A percentile compares a stretch with the other conserved stretches of the same genome.
Conservation (phyloP, 2,797 vertebrate genomes). For the Periophthalmus magnuspinnatus region DNA sequence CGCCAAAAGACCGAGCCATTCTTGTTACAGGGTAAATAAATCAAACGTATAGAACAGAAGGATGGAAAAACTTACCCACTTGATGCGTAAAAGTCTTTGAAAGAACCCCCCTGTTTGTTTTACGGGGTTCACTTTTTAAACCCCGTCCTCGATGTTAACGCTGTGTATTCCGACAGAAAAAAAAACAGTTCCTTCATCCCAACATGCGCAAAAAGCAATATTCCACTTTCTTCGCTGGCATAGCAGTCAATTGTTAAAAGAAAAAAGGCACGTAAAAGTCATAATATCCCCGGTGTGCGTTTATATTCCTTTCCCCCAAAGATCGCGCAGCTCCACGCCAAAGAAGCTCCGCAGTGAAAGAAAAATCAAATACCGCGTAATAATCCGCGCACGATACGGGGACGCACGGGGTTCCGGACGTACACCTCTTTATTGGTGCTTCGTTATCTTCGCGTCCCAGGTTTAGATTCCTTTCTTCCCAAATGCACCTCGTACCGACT, state of each 20-base stretch:
- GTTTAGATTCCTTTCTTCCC: constrained; percentile 65
- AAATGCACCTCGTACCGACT: constrained; percentile 66
- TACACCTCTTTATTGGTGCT: constrained; percentile 41
- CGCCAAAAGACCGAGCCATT: neutral
- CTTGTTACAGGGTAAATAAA: neutral
- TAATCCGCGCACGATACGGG: constrained; percentile 62
- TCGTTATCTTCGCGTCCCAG: constrained; percentile 71
- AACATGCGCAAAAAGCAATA: constrained; percentile 34
- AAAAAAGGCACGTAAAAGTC: constrained; percentile 36
- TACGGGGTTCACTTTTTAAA: constrained; percentile 51
- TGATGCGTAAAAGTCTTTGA: constrained; percentile 23
- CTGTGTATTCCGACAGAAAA: constrained; percentile 35
- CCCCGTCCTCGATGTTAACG: constrained; percentile 32
- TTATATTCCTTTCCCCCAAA: constrained; percentile 52
- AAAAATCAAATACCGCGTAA: constrained; percentile 43
- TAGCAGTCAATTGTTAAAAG: constrained; percentile 50
- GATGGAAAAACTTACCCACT: constrained; percentile 53
- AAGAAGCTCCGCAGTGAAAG: constrained; percentile 34
- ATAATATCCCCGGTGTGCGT: constrained; percentile 45
- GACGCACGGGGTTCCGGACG: constrained; percentile 53
- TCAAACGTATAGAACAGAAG: neutral
- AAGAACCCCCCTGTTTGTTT: constrained; percentile 32
- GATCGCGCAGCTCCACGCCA: constrained; percentile 43
- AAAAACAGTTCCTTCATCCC: constrained; percentile 51
- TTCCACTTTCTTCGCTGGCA: constrained; percentile 38